These are phyloP conservation scores for Lutjanus erythropterus DNA, from an alignment of 2,113 vertebrate species.

Conservation along the genomic window DNA sequence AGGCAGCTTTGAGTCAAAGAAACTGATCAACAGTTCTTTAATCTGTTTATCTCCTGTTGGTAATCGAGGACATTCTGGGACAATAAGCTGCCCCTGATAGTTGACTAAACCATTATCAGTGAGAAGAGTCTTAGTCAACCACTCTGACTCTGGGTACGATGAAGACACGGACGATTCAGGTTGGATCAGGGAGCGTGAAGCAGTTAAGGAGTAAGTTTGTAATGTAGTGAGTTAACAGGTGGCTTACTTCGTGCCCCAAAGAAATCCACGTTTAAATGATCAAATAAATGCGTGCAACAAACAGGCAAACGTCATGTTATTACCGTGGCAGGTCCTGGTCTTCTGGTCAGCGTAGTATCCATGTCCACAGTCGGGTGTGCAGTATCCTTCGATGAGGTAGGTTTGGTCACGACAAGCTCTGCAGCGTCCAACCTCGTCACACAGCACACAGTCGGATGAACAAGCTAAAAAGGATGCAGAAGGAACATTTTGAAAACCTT, in stretches of 20 bases:
- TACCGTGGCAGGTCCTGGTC: conserved; percentile 89
- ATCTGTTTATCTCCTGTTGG: background rate
- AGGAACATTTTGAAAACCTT: background rate
- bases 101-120: too few species aligned
- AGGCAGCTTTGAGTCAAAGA: background rate
- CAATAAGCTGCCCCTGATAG: too few species aligned
- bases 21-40: background rate
- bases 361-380: conserved; percentile 87
- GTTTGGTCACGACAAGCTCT: conserved; percentile 80
- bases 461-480: conserved; percentile 84
- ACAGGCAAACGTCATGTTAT: conserved; percentile 18
- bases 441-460: conserved; percentile 88
- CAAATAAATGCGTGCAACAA: too few species aligned
- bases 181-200: too few species aligned
- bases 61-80: background rate
- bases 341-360: conserved; percentile 84
- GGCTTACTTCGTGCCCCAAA: too few species aligned
- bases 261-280: too few species aligned
- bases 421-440: conserved; percentile 83
- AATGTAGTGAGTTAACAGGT: too few species aligned
- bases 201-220: too few species aligned
- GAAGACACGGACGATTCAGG: too few species aligned
- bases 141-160: too few species aligned
- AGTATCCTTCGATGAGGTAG: conserved; percentile 87
- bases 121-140: too few species aligned